Evolutionary conservation across 2,113 vertebrate genomes (phyloP), one percentile per base, ranked within the genome.

Genomic region (Periophthalmus modestus): DNA sequence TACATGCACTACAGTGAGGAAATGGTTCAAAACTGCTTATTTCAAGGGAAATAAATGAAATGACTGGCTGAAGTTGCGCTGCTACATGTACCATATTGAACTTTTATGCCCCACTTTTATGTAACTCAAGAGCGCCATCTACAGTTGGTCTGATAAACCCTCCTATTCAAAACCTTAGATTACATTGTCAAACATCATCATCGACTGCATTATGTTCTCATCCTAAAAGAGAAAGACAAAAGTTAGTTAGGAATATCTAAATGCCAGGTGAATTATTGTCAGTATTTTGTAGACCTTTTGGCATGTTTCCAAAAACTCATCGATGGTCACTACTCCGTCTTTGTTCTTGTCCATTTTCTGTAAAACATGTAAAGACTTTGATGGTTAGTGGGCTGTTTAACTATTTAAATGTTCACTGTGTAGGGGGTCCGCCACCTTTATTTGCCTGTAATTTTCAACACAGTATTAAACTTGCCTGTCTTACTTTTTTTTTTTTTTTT

Each of bases 281-380:
- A 19, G 65, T 52, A 23, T 70, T 48, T 62, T 34, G 68, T 74
- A 66, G 3, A 98, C 96, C 95, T 97, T 97, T 86, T 97, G 95
- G 69, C 96, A 98, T 16, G 95, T 95, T 75, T 97, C 96, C 81
- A 98, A 90, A 87, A 98, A 98, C 88, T 98, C 97, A 48, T 98
- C 96, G 0, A 96, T 95, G 65, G 96, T 98, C 79, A 98, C 95
- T 66, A 98, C 97, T 0, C 97, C 97, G 0, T 98, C 97, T 23
- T 95, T 95, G 91, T 99, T 99, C 81, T 90, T 94, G 91, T 99
- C 96, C 97, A 98, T 98, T 94, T 98, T 98, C 97, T 98, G 71
- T 4, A 47, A 82, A 59, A 72, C 80, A 52, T 23, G 11, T 5
- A 16, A 23, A 28, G 2, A 28, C 1, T 5, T 13, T 33, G 24